Evolutionary conservation across 2,888 invertebrate species (phyloP).

Genomic region (Phytoseiulus persimilis): DNA sequence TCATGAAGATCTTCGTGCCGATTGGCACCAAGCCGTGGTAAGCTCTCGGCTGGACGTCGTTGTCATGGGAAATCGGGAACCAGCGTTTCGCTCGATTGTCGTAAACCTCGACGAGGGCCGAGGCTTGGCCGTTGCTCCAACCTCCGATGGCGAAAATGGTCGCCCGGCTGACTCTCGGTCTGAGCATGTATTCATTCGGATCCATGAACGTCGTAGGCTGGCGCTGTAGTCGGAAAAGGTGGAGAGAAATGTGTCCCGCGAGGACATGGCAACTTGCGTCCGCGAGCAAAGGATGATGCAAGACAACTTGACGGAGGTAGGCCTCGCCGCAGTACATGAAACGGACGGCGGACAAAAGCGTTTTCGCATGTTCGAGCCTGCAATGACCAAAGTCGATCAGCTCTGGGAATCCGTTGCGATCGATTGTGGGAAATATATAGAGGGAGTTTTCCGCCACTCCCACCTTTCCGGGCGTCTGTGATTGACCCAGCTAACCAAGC

Average conservation of each 20-base stretch:
- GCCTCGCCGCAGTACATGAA: conserved; percentile 49
- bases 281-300: conserved; percentile 23
- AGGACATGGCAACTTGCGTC: background rate
- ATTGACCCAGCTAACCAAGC: conserved; percentile 64
- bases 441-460: too few relatives aligned
- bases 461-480: conserved; percentile 50
- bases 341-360: conserved; percentile 60
- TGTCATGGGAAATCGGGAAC: conserved; percentile 58
- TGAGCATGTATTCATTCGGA: conserved; percentile 56
- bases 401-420: background rate
- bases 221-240: conserved; percentile 21
- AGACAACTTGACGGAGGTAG: conserved; percentile 37
- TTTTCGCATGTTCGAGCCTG: conserved; percentile 52
- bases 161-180: conserved; percentile 61
- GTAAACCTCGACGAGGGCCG: conserved; percentile 57
- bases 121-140: conserved; percentile 67
- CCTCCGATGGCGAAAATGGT: conserved; percentile 55
- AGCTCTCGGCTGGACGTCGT: conserved; percentile 63
- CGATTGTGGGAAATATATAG: too few relatives aligned
- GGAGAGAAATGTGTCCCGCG: background rate
- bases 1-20: conserved; percentile 50
- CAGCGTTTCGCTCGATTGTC: conserved; percentile 60
- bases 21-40: conserved; percentile 62
- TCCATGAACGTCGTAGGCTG: conserved; percentile 46
- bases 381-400: background rate